Evolutionary conservation across 2,888 invertebrate genomes (phyloP), one percentile per base, ranked within the genome.

Genomic region (Muschampia plurimacula): DNA sequence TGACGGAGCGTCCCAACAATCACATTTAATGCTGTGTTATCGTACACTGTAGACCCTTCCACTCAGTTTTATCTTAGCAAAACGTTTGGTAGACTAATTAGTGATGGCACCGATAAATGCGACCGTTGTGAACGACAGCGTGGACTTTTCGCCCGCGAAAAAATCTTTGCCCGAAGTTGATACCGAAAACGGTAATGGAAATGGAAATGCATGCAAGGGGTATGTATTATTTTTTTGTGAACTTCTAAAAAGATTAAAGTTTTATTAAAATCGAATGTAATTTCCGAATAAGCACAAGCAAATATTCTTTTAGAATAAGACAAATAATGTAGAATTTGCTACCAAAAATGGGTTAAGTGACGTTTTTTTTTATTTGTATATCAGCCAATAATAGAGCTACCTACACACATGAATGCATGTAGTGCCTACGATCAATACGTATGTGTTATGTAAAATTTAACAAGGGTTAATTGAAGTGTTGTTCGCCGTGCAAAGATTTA

Each of bases 81-180:
- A 62, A 49, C 36, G 59, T 62, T 62, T 66, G 6, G 57, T 67
- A 41, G 62, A 67, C 44, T 63, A 63, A 68, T 84, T 74, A 87
- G 89, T 88, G 87, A 94, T 93, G 94, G 90, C 93, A 76, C 93
- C 94, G 49, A 86, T 92, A 55, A 92, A 92, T 80, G 89, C 83
- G 62, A 89, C 85, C 75, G 84, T 88, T 70, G 76, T 90, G n/a
- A 89, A 88, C 69, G 89, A 83, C 66, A 81, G 82, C 75, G 88
- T 89, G 78, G 79, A 77, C 72, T 89, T 82, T 75, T 82, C 86
- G 74, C 81, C 89, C 7, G 88, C 86, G 5, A 93, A 92, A 78
- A 81, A 89, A 79, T 81, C 84, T 36, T 80, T 93, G 36, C 93
- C 93, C 49, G 93, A 93, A 86, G 89, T 92, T 9, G 90, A 92